Conservation (phyloP, 2,888 invertebrate species). For the Meandrusa payeni region DNA sequence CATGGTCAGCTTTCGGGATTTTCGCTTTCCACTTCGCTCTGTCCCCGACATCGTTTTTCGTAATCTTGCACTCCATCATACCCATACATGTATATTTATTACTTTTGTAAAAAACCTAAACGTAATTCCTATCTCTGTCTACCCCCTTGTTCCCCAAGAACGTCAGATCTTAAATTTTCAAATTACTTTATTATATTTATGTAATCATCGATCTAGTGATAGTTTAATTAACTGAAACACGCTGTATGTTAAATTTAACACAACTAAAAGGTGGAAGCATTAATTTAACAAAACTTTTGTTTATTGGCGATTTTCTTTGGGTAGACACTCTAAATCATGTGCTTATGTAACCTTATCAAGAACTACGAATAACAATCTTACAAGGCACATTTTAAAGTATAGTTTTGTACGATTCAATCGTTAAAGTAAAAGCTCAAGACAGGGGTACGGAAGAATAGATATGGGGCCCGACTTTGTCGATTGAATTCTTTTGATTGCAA, state of each 20-base stretch:
- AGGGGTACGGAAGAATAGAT: slow-evolving; percentile 75
- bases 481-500: slow-evolving; percentile 71
- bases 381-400: slow-evolving; percentile 23
- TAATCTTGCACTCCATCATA: no score
- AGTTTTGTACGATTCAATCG: slow-evolving; percentile 29
- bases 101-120: no score
- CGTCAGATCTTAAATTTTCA: no score
- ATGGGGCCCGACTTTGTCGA: slow-evolving; percentile 68
- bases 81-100: no score
- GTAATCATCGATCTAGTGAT: no score
- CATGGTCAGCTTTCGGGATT: no score
- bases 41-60: no score
- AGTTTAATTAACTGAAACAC: no score
- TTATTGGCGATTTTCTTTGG: slow-evolving; percentile 72
- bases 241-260: slow-evolving; percentile 40
- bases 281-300: slow-evolving; percentile 75
- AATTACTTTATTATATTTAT: no score
- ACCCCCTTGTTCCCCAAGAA: no score
- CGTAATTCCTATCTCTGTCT: no score
- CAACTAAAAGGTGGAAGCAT: slow-evolving; percentile 54
- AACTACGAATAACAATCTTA: slow-evolving; percentile 31
- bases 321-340: slow-evolving; percentile 65
- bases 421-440: slow-evolving; percentile 32
- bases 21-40: no score
- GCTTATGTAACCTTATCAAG: slow-evolving; percentile 21